Evolutionary conservation across 37 sponge, comb jelly and placozoan genomes (phyloP).

Genomic region (Axinella damicornis): DNA sequence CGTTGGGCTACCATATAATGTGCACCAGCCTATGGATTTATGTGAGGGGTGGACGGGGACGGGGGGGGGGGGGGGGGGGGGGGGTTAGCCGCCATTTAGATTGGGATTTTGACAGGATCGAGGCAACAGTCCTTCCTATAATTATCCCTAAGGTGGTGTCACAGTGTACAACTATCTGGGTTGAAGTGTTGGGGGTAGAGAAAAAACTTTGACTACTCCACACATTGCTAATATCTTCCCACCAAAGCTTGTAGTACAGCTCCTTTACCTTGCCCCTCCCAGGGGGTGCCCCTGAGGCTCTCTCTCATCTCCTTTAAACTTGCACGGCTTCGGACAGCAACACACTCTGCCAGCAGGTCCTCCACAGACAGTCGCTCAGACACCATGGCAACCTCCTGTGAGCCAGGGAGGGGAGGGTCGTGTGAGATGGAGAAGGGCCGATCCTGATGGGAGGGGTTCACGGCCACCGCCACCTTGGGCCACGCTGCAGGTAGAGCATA

Average conservation of each 20-base stretch:
- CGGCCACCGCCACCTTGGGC: conserved; percentile 28
- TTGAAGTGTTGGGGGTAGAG: too few relatives aligned
- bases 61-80: too few relatives aligned
- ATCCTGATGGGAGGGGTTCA: conserved; percentile 25
- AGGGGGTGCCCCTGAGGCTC: conserved; percentile 35
- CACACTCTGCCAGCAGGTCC: conserved; percentile 46
- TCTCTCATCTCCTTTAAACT: conserved; percentile 3
- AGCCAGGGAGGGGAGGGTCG: conserved; percentile 49
- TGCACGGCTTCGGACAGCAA: conserved; percentile 19
- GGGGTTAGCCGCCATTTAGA: too few relatives aligned
- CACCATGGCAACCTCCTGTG: not conserved
- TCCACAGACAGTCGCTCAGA: conserved; percentile 44
- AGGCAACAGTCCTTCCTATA: too few relatives aligned
- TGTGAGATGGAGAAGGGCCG: conserved; percentile 31
- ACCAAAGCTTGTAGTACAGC: not conserved
- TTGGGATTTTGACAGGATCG: too few relatives aligned
- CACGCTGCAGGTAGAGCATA: not conserved
- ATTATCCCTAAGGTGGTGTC: too few relatives aligned
- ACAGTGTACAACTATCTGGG: too few relatives aligned
- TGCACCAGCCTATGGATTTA: too few relatives aligned
- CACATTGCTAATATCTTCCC: not conserved
- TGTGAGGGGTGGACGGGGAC: too few relatives aligned
- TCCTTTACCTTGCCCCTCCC: conserved; percentile 48
- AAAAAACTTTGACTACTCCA: too few relatives aligned
- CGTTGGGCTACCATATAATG: too few relatives aligned